Evolutionary conservation across 2,888 invertebrate genomes (phyloP), one percentile per base, ranked within the genome.

Genomic region (Melikaiella ostensackeni): DNA sequence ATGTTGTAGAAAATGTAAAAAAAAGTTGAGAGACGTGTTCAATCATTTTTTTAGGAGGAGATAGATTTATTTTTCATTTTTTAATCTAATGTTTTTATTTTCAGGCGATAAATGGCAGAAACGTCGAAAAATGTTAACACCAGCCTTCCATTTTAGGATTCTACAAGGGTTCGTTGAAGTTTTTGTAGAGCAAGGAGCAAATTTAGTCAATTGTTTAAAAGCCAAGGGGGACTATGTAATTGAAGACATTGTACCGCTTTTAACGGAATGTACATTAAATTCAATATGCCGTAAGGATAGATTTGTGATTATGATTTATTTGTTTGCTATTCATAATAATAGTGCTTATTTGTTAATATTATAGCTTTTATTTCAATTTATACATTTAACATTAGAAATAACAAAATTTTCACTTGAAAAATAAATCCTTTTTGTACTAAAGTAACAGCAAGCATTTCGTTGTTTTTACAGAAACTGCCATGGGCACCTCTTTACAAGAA

Each of bases 401-500:
- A 50, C 1, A 50, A 8, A 0, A 2, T n/a, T 9, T n/a, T n/a
- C 1, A 50, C 8, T 50, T 3, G 1, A 50, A 50, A n/a, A n/a
- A 50, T 8, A n/a, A n/a, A 50, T n/a, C 9, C 9, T 50, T n/a
- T 6, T 9, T 38, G 38, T n/a, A n/a, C n/a, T 50, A 50, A 50
- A 50, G 9, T 6, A 16, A 42, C 42, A 42, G 5, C 3, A 42
- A 38, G 13, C 13, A 2, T 50, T n/a, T 50, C 0, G n/a, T 50
- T 46, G 8, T 42, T 33, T 57, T 27, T 76, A n/a, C 82, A 93
- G 93, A 94, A 92, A 93, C 94, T 24, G 95, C 96, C 1, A 95
- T 96, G 94, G 96, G 96, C 2, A 93, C 94, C 0, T 92, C 93
- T 78, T 91, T 96, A 11, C 91, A 92, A 75, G 50, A 70, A 50